Percentiles rank a stretch among this genome's conserved stretches.
phyloP scores from a whole-genome alignment of 30 jellyfish, hydroid and myxozoan genomes.

The Catostylus mosaicus region DNA sequence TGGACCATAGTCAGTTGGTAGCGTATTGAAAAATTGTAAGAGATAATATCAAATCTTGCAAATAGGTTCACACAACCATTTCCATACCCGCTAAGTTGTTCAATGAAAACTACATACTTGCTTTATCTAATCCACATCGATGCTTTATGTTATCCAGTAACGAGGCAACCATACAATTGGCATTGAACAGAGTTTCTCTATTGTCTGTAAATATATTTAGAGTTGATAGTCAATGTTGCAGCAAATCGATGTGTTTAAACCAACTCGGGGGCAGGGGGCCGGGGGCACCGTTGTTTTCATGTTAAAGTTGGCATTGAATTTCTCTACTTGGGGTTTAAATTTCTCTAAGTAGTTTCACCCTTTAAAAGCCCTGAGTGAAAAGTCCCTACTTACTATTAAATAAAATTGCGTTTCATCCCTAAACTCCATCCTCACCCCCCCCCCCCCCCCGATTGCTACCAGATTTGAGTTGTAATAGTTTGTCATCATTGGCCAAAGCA shows the following conservation, averaged over 20 bases:
- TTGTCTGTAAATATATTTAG: conserved; percentile 14
- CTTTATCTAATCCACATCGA: conserved; percentile 44
- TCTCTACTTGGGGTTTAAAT: neutral
- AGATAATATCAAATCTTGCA: neutral
- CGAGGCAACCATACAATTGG: conserved; percentile 58
- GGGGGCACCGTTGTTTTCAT: neutral
- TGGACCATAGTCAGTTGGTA: neutral
- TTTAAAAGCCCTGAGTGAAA: neutral
- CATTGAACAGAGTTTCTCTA: conserved; percentile 61
- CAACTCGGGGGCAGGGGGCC: neutral
- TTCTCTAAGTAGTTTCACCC: neutral
- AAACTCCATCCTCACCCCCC: no score
- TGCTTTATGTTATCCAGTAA: conserved; percentile 55
- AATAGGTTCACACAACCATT: neutral
- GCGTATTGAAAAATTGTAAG: neutral
- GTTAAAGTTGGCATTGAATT: neutral
- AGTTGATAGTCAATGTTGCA: neutral
- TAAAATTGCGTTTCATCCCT: no score
- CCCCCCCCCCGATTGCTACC: no score
- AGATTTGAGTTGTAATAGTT: no score
- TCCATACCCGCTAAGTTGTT: neutral
- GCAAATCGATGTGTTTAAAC: neutral
- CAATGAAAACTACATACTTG: conserved; percentile 13
- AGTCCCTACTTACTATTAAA: no score
- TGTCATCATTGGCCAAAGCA: no score